Evolutionary conservation across 2,888 invertebrate species (phyloP), one percentile per base, ranked within the genome.

Genomic region (Euplagia quadripunctaria): DNA sequence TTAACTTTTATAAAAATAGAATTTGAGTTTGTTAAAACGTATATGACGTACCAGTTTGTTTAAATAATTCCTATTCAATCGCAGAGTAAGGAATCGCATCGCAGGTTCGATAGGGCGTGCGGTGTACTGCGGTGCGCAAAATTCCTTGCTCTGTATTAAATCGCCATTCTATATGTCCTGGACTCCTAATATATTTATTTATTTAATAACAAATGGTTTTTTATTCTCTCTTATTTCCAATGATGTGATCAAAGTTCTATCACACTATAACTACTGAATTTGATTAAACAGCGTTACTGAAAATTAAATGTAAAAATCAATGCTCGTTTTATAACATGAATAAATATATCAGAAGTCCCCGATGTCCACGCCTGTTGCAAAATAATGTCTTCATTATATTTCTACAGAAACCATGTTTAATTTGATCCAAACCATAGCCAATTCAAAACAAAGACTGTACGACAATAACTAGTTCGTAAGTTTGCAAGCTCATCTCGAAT

Each of bases 401-500:
- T 41, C 66, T 61, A 68, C 79, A 83, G 79, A 77, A 70, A 80
- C 80, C 64, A 75, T 73, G 69, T 80, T 61, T 64, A 81, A 78
- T 79, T 82, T 75, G 52, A 79, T 65, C 64, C 70, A 74, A 68
- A 68, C 69, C 63, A 66, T 72, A 79, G 78, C 82, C 82, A 83
- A 85, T 79, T 81, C 67, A 74, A 77, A 80, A 79, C 71, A 58
- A 85, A 84, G 85, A 81, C 83, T 84, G 78, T 78, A 71, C 80
- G 84, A 85, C 85, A 85, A 81, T 85, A 85, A 85, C 73, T 83
- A 85, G 82, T 82, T 76, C 20, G 70, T 84, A 85, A 84, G 84
- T 72, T 73, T 70, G 69, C 75, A 76, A 77, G 68, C 71, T 73
- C 70, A 78, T 77, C 75, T 76, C 74, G 63, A 82, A 83, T 79